phyloP scores from a whole-genome alignment of 2,888 invertebrate species.

The Torymus aiolomorphi region DNA sequence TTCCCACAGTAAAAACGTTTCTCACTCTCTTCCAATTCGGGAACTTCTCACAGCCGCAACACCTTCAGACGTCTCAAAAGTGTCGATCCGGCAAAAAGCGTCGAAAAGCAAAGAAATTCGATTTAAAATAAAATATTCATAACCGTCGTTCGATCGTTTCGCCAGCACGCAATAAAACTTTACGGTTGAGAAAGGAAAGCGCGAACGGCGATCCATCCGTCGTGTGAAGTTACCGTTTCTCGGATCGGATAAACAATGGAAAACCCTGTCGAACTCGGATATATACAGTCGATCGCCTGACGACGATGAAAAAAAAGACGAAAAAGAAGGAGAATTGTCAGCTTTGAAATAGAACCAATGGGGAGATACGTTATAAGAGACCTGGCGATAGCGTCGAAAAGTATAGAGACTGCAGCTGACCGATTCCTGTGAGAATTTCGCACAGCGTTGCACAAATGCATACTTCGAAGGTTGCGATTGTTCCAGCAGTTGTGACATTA shows the following conservation, averaged over 20 bases:
- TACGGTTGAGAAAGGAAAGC: conserved; percentile 55
- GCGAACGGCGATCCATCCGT: conserved; percentile 21
- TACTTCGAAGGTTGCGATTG: not conserved
- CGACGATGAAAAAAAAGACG: conserved; percentile 18
- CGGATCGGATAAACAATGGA: conserved; percentile 61
- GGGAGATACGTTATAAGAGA: not conserved
- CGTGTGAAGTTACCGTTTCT: conserved; percentile 34
- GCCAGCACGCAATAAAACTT: conserved; percentile 44
- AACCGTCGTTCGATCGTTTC: conserved; percentile 32
- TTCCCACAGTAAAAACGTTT: conserved; percentile 19
- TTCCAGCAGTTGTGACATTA: conserved; percentile 23
- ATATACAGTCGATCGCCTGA: conserved; percentile 32
- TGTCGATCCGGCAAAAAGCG: conserved; percentile 18
- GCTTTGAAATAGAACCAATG: not conserved
- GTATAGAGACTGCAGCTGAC: conserved; percentile 30
- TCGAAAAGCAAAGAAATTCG: conserved; percentile 33
- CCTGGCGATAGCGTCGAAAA: conserved; percentile 24
- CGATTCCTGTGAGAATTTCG: conserved; percentile 58
- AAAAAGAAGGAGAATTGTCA: conserved; percentile 45
- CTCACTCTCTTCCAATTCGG: not conserved
- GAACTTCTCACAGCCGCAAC: no score
- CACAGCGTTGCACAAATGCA: conserved; percentile 48
- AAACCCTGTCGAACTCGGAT: conserved; percentile 60
- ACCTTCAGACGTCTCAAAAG: not conserved
- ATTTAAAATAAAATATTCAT: conserved; percentile 52